Evolutionary conservation across 2,888 invertebrate species (phyloP).

Genomic region (Mechanitis mazaeus): DNA sequence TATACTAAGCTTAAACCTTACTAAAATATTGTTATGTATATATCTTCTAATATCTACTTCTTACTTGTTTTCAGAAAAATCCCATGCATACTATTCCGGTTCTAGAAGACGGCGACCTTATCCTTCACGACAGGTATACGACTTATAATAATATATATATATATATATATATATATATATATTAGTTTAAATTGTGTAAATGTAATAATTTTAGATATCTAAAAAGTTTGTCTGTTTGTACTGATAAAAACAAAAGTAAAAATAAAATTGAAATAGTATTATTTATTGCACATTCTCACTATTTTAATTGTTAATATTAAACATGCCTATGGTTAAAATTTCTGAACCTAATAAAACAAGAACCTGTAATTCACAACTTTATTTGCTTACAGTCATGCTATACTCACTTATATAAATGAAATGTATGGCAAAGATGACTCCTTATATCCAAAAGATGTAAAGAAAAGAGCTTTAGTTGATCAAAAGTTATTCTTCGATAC

Average conservation of each 20-base stretch:
- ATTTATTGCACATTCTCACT: neutral
- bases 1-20: too few species aligned
- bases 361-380: too few species aligned
- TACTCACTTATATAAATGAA: slow-evolving; percentile 66
- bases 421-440: slow-evolving; percentile 72
- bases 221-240: too few species aligned
- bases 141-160: neutral
- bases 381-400: slow-evolving; percentile 62
- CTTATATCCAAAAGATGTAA: slow-evolving; percentile 75
- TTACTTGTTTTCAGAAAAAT: slow-evolving; percentile 62
- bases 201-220: too few species aligned
- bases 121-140: slow-evolving; percentile 51
- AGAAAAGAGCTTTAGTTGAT: slow-evolving; percentile 70
- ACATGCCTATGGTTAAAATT: too few species aligned
- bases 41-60: too few species aligned
- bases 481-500: slow-evolving; percentile 74
- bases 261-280: neutral
- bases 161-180: neutral
- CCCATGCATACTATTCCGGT: slow-evolving; percentile 76
- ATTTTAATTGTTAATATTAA: too few species aligned
- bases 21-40: too few species aligned
- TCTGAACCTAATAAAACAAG: too few species aligned
- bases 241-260: too few species aligned
- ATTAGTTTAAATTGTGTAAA: too few species aligned
- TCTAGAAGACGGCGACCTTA: slow-evolving; percentile 69